These are phyloP conservation scores for Drosophila erecta DNA, from an alignment of 1,140 invertebrate genomes.

Conservation along the genomic window DNA sequence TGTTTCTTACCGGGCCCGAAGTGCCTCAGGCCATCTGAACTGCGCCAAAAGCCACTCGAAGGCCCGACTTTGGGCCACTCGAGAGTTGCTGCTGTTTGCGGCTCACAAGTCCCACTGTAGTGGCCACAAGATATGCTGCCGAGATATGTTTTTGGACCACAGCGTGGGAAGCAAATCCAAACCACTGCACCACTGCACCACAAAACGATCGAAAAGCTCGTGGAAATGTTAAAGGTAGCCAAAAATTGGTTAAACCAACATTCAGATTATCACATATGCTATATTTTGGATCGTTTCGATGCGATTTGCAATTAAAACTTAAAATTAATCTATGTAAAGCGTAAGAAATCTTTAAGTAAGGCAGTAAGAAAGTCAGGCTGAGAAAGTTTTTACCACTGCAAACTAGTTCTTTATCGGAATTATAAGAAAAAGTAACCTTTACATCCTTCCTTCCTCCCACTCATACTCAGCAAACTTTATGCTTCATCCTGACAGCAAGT, in stretches of 20 bases:
- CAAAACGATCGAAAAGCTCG: slow-evolving; percentile 2
- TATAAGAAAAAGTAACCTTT: not conserved
- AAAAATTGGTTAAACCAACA: slow-evolving; percentile 1
- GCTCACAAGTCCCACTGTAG: slow-evolving; percentile 33
- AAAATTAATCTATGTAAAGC: not conserved
- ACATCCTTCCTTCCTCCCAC: not conserved
- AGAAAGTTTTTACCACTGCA: not conserved
- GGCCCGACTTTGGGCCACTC: slow-evolving; percentile 26
- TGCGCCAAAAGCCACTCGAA: slow-evolving; percentile 47
- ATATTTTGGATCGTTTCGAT: not conserved
- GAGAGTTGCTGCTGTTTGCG: slow-evolving; percentile 29
- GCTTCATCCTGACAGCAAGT: slow-evolving; percentile 15
- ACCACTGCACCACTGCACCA: not conserved
- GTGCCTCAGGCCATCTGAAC: slow-evolving; percentile 36
- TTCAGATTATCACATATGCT: not conserved
- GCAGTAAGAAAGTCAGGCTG: not conserved
- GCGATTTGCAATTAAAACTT: not conserved
- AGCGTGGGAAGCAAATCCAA: slow-evolving; percentile 27
- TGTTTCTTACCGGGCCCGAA: slow-evolving; percentile 31
- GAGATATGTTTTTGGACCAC: slow-evolving; percentile 26
- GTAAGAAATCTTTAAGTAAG: not conserved
- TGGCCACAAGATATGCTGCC: slow-evolving; percentile 28
- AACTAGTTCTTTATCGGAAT: not conserved
- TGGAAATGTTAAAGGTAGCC: slow-evolving; percentile 32
- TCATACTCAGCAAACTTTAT: not conserved